Percentiles rank a stretch among this genome's conserved stretches.
Conservation (phyloP, 2,888 invertebrate genomes). For the Ochlodes sylvanus region DNA sequence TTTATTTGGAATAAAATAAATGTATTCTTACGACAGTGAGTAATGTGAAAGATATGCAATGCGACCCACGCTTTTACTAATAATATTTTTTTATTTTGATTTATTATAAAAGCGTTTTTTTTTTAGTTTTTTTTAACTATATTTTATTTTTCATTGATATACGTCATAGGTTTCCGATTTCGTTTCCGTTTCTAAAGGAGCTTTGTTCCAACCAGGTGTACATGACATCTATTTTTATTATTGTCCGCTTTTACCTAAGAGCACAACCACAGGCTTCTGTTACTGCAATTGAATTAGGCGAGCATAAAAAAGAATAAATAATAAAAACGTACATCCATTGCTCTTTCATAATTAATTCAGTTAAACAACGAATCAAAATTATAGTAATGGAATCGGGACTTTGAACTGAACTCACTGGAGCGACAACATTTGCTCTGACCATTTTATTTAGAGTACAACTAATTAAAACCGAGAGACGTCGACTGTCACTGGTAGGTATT, state of each 20-base stretch:
- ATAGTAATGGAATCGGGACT: conserved; percentile 28
- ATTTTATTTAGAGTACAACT: conserved; percentile 52
- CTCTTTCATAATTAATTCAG: conserved; percentile 22
- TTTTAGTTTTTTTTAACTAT: too few relatives aligned
- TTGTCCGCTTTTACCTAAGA: too few relatives aligned
- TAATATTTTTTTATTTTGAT: too few relatives aligned
- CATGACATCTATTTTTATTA: too few relatives aligned
- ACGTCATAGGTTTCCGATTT: too few relatives aligned
- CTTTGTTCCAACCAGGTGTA: too few relatives aligned
- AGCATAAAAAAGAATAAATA: background rate
- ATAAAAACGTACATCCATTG: background rate
- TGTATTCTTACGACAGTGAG: conserved; percentile 3
- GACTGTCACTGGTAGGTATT: conserved; percentile 43
- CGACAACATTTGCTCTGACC: conserved; percentile 38
- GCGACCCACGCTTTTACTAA: too few relatives aligned
- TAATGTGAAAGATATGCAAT: too few relatives aligned
- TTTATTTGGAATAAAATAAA: conserved; percentile 10
- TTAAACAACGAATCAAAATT: conserved; percentile 23
- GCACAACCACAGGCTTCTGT: background rate
- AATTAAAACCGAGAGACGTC: conserved; percentile 51
- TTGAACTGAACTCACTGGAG: conserved; percentile 35
- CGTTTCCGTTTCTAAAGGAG: too few relatives aligned
- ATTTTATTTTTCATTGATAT: too few relatives aligned
- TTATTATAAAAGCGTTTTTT: too few relatives aligned
- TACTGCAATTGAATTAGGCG: background rate